Evolutionary conservation across 1,140 invertebrate genomes (phyloP).

Genomic region (Dryas iulia): DNA sequence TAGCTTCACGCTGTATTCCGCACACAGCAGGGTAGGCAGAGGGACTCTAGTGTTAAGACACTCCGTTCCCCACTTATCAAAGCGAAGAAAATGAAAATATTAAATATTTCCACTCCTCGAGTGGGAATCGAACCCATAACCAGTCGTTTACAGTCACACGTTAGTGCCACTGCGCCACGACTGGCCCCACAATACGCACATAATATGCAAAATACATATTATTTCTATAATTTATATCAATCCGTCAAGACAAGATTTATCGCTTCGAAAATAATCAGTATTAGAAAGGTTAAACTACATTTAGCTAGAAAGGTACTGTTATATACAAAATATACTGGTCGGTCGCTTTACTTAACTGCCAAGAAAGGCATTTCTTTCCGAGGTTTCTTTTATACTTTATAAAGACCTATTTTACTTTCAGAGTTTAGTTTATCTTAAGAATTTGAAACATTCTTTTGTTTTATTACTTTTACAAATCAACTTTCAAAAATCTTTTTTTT

Average conservation of each 20-base stretch:
- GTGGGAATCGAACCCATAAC: too few species aligned
- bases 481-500: too few species aligned
- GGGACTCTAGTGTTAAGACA: too few species aligned
- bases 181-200: too few species aligned
- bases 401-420: conserved; percentile 25
- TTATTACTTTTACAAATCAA: conserved; percentile 12
- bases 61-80: too few species aligned
- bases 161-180: too few species aligned
- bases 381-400: conserved; percentile 25
- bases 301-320: background rate
- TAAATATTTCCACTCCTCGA: too few species aligned
- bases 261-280: background rate
- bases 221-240: background rate
- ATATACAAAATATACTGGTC: background rate
- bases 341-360: conserved; percentile 12
- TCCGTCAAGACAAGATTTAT: background rate
- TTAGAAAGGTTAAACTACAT: background rate
- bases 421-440: conserved; percentile 21
- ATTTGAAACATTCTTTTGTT: conserved; percentile 22
- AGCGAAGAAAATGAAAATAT: too few species aligned
- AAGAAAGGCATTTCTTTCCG: conserved; percentile 25
- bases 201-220: too few species aligned
- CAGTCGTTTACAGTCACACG: too few species aligned
- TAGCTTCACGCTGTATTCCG: too few species aligned
- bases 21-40: too few species aligned